These are phyloP conservation scores for Anastrepha ludens DNA, from an alignment of 1,140 invertebrate species.

Conservation along the genomic window DNA sequence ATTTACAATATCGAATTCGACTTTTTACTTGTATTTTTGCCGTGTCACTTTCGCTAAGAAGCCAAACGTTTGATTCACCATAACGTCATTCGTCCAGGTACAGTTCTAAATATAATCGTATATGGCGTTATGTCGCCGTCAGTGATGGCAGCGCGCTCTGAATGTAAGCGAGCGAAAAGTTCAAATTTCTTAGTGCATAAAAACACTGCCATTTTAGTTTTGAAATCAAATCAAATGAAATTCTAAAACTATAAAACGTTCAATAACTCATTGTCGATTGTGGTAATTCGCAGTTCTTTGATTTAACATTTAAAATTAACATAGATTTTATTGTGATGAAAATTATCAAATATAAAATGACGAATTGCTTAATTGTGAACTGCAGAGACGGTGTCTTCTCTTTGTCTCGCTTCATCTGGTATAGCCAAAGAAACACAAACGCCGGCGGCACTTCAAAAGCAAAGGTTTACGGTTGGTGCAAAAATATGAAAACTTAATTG, in stretches of 20 bases:
- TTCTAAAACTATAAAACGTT: too few relatives aligned
- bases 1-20: neutral
- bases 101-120: neutral
- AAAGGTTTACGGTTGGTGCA: neutral
- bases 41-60: neutral
- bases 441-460: slow-evolving; percentile 41
- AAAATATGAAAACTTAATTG: slow-evolving; percentile 8
- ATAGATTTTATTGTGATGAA: too few relatives aligned
- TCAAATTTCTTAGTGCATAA: too few relatives aligned
- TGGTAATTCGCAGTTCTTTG: too few relatives aligned
- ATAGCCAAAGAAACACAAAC: neutral
- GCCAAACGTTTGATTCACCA: neutral
- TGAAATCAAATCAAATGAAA: too few relatives aligned
- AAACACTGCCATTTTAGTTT: too few relatives aligned
- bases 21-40: neutral
- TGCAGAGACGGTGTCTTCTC: neutral
- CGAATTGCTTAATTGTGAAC: slow-evolving; percentile 7
- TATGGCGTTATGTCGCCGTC: neutral
- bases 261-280: too few relatives aligned
- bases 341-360: too few relatives aligned
- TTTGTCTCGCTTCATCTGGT: neutral
- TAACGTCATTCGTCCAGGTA: neutral
- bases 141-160: neutral
- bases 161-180: too few relatives aligned
- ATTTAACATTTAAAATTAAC: too few relatives aligned